Percentiles rank a stretch among this genome's conserved stretches.
Conservation (phyloP, 2,113 vertebrate species). For the Actenoides lindsayi region DNA sequence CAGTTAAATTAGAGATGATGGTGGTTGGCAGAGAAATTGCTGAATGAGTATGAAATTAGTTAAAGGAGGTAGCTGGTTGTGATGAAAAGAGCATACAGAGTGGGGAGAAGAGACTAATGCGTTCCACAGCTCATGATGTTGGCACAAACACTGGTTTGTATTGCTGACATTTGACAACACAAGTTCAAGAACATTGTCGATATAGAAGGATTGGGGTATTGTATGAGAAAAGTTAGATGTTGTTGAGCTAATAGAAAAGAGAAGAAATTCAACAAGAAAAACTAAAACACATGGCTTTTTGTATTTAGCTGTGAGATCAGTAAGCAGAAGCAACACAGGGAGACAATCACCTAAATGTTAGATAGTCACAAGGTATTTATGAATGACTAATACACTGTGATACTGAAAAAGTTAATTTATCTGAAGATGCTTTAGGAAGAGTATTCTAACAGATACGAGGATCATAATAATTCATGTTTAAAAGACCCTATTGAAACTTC, state of each 20-base stretch:
- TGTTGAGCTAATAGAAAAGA: neutral
- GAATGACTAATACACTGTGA: neutral
- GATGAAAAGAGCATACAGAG: neutral
- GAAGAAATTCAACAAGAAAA: neutral
- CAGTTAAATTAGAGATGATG: neutral
- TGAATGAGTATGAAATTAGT: fast-evolving
- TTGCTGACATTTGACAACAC: neutral
- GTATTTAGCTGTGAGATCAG: neutral
- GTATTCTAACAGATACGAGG: neutral
- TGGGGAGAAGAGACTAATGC: neutral
- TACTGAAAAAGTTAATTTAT: neutral
- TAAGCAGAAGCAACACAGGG: neutral
- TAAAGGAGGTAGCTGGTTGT: neutral
- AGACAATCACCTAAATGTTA: neutral
- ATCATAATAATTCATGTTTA: neutral
- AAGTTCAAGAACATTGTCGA: neutral
- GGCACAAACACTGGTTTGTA: neutral
- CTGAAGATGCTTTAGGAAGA: neutral
- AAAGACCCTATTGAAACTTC: neutral
- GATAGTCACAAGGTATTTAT: neutral
- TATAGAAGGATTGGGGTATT: neutral
- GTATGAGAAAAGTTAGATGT: neutral
- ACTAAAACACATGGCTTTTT: neutral
- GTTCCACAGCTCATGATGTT: neutral
- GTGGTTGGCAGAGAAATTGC: neutral